Evolutionary conservation across 1,140 invertebrate genomes (phyloP).

Genomic region (Drosophila mauritiana): DNA sequence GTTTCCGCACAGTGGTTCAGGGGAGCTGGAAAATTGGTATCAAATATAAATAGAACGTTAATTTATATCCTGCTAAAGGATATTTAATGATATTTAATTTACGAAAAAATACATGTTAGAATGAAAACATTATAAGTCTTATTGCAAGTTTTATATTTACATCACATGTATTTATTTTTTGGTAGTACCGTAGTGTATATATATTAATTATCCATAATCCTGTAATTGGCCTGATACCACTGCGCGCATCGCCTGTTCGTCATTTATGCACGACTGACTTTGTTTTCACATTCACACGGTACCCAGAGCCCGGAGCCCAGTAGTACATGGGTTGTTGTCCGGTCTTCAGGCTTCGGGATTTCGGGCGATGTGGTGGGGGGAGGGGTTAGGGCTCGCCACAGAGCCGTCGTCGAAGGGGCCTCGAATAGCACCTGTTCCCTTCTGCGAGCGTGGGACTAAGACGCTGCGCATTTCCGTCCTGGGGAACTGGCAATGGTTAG

Average conservation of each 20-base stretch:
- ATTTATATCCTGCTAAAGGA: not conserved
- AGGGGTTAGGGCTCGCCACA: slow-evolving; percentile 26
- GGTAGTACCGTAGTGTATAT: too few species aligned
- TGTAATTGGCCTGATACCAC: slow-evolving; percentile 21
- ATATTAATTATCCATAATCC: too few species aligned
- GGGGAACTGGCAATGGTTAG: slow-evolving; percentile 30
- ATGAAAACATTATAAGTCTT: too few species aligned
- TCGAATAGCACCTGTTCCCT: slow-evolving; percentile 60
- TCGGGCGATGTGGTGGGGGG: not conserved
- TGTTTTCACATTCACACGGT: slow-evolving; percentile 83
- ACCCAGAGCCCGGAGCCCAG: slow-evolving; percentile 68
- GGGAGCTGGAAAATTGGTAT: not conserved
- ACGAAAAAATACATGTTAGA: too few species aligned
- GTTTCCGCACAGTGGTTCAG: slow-evolving; percentile 54
- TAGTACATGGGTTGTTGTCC: slow-evolving; percentile 66
- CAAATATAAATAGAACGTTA: not conserved
- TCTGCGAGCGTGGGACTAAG: slow-evolving; percentile 57
- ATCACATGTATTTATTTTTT: too few species aligned
- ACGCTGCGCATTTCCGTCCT: slow-evolving; percentile 79
- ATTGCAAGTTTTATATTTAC: too few species aligned
- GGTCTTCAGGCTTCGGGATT: slow-evolving; percentile 38
- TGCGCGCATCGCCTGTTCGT: slow-evolving; percentile 65
- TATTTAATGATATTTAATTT: too few species aligned
- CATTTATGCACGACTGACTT: slow-evolving; percentile 83
- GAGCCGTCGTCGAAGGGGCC: slow-evolving; percentile 61